phyloP scores from a whole-genome alignment of 2,113 vertebrate species.

The Rhinichthys klamathensis region DNA sequence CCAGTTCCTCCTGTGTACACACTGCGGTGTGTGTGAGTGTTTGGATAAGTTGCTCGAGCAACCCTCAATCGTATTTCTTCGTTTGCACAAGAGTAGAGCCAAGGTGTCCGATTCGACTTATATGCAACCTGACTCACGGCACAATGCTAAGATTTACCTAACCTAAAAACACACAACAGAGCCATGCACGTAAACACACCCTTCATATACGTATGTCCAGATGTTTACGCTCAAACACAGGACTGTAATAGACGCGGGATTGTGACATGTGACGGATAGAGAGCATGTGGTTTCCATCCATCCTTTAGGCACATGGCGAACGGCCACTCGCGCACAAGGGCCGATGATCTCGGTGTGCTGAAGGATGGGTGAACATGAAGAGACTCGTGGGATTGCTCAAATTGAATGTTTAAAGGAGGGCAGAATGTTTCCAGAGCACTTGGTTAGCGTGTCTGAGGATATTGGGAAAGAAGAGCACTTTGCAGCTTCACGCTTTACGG shows the following conservation, averaged over 20 bases:
- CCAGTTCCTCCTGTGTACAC: slow-evolving; percentile 3
- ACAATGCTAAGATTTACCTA: slow-evolving; percentile 23
- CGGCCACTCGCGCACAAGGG: neutral
- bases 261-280: neutral
- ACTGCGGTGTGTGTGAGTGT: neutral
- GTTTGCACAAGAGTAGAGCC: slow-evolving; percentile 25
- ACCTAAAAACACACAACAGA: slow-evolving; percentile 33
- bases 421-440: slow-evolving; percentile 31
- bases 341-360: neutral
- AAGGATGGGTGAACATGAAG: slow-evolving; percentile 26
- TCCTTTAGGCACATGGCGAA: neutral
- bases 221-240: neutral
- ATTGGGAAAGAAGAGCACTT: neutral
- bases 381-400: slow-evolving; percentile 30
- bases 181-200: slow-evolving; percentile 23
- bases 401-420: slow-evolving; percentile 45
- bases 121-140: neutral
- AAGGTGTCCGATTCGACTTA: neutral
- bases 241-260: neutral
- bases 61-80: neutral
- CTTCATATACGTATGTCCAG: neutral
- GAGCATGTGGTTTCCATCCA: slow-evolving; percentile 39
- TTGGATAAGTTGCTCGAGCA: neutral
- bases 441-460: slow-evolving; percentile 2
- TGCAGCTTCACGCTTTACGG: neutral